A percentile compares a stretch with the other conserved stretches of the same genome.
These are phyloP conservation scores for Oostethus manadensis DNA, from an alignment of 2,113 vertebrate genomes.

Conservation along the genomic window DNA sequence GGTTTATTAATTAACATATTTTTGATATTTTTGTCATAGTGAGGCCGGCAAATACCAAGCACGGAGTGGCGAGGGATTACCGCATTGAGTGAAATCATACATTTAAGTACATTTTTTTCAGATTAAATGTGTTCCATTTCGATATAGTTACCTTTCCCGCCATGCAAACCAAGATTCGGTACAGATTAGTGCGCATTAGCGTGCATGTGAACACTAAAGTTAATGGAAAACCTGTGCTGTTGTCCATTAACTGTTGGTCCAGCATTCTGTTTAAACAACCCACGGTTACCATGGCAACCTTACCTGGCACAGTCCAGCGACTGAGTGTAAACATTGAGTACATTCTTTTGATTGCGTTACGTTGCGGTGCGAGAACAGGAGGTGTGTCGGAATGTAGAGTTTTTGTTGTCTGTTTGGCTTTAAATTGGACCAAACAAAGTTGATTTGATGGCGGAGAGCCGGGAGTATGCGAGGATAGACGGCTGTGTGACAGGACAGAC, in stretches of 20 bases:
- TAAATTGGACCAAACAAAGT: neutral
- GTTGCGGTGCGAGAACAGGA: neutral
- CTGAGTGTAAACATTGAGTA: constrained; percentile 4
- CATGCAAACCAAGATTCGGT: too few relatives aligned
- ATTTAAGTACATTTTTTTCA: too few relatives aligned
- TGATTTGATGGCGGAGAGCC: neutral
- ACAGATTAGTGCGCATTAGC: neutral
- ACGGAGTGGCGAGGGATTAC: too few relatives aligned
- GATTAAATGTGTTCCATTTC: too few relatives aligned
- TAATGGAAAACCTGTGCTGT: constrained; percentile 55
- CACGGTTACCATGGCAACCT: constrained; percentile 25
- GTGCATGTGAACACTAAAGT: constrained; percentile 40
- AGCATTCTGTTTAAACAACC: constrained; percentile 37
- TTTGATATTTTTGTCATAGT: too few relatives aligned
- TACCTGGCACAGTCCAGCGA: constrained; percentile 4
- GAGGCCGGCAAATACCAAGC: too few relatives aligned
- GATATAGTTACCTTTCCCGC: too few relatives aligned
- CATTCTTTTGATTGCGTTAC: neutral
- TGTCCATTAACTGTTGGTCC: constrained; percentile 61
- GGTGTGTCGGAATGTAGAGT: neutral
- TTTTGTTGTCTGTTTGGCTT: neutral
- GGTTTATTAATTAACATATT: too few relatives aligned
- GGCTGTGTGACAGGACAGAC: constrained; percentile 6
- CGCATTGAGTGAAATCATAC: too few relatives aligned
- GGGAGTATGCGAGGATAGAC: too few relatives aligned